Percentiles rank a stretch among this genome's conserved stretches.
Evolutionary conservation across 2,888 invertebrate species (phyloP).

Genomic region (Lasioglossum villosulum): DNA sequence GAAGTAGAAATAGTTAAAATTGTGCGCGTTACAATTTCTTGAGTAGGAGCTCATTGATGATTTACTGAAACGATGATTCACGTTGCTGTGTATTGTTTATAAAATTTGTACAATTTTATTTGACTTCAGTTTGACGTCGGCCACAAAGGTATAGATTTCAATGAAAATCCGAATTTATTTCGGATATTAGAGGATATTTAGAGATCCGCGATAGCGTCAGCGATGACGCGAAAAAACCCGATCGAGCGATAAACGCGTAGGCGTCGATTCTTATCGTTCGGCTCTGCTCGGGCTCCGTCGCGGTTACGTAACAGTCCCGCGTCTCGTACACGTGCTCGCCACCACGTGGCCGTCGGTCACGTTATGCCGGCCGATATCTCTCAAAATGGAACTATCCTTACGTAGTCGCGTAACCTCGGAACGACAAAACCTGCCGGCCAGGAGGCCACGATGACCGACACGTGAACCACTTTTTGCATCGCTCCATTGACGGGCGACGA

Average conservation of each 20-base stretch:
- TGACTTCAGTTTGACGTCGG: too few species aligned
- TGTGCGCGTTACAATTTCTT: too few species aligned
- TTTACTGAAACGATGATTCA: too few species aligned
- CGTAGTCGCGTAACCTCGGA: slow-evolving; percentile 46
- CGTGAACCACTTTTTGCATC: slow-evolving; percentile 54
- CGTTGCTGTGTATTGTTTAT: too few species aligned
- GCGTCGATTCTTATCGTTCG: slow-evolving; percentile 22
- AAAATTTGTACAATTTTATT: neutral
- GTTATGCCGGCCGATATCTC: slow-evolving; percentile 53
- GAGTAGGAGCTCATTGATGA: too few species aligned
- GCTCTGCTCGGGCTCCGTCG: slow-evolving; percentile 5
- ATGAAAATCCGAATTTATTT: neutral
- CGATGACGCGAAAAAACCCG: neutral
- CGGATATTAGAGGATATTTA: neutral
- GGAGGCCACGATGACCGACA: slow-evolving; percentile 47
- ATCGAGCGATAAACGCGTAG: neutral
- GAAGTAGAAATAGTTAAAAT: too few species aligned
- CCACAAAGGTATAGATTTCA: neutral
- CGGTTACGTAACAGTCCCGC: slow-evolving; percentile 64
- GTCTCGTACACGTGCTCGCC: slow-evolving; percentile 60
- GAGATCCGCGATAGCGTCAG: neutral
- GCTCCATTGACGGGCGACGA: neutral
- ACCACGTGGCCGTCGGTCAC: slow-evolving; percentile 67
- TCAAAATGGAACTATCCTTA: slow-evolving; percentile 65
- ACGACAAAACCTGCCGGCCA: slow-evolving; percentile 31